Base-by-base conservation (phyloP, 1,140 invertebrate genomes). In the Formica exsecta region DNA sequence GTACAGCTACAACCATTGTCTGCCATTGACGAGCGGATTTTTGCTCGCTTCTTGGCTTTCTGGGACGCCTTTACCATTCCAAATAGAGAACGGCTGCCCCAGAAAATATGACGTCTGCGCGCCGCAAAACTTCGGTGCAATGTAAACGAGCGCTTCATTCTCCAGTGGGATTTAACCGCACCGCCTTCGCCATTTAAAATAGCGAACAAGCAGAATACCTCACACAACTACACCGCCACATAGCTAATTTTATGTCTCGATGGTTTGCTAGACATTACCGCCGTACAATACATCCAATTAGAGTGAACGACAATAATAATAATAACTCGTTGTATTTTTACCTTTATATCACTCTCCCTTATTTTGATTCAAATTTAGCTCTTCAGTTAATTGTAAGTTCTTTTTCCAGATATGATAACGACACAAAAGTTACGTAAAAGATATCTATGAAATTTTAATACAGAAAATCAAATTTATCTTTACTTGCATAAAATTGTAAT, bases 71-170 rank as follows among this genome's bases (percentile, higher is more conserved):
- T 83, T 83, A 83, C 68, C 79, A 74, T 74, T 74, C 68, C 79
- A 74, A 83, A 81, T 81, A 73, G 79, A 81, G 66, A 73, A 83
- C 41, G 51, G n/a, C 7, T 73, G 54, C 54, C 13, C 79, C 68
- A 62, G 79, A 83, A 83, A 83, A 83, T 83, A 83, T 83, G 79
- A 83, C 68, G 79, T 83, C 68, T 74, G 79, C n/a, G 79, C 79
- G 54, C 79, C 68, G 38, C 79, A 74, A 83, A 83, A 83, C 79
- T 83, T 83, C 38, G 79, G 68, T 81, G 79, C 79, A 74, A 83
- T 83, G 79, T 83, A 83, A 83, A 83, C 79, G 79, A 74, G 79
- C 38, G 68, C 68, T 83, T 83, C 79, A 74, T 83, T 74, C 79
- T 71, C 66, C 51, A 59, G 38, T 36, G 38, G 54, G 68, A 61